Conservation (phyloP, 2,797 vertebrate genomes). For the Bradypodion pumilum region DNA sequence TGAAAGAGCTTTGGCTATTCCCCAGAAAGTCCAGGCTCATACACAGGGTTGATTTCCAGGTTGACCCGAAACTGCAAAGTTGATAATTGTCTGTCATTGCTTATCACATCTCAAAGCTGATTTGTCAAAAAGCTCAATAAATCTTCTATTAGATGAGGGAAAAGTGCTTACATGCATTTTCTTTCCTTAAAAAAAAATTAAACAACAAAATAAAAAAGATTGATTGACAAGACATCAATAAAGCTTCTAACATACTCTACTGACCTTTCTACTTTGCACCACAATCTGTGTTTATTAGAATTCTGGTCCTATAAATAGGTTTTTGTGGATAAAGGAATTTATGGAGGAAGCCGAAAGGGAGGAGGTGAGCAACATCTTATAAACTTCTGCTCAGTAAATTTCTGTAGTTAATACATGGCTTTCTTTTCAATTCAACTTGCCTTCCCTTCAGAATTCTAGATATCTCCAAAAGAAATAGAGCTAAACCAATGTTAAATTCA, state of each 20-base stretch:
- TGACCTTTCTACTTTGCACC: slow-evolving; percentile 74
- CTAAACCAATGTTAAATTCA: slow-evolving; percentile 59
- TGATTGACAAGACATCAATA: slow-evolving; percentile 85
- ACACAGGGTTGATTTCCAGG: slow-evolving; percentile 75
- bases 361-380: slow-evolving; percentile 54
- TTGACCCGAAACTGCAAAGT: slow-evolving; percentile 73
- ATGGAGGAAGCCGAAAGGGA: neutral
- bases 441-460: slow-evolving; percentile 60
- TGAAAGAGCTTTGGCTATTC: slow-evolving; percentile 71
- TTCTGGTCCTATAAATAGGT: slow-evolving; percentile 75
- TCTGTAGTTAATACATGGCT: slow-evolving; percentile 61
- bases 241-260: slow-evolving; percentile 68
- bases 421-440: slow-evolving; percentile 64
- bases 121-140: slow-evolving; percentile 75
- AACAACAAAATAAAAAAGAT: slow-evolving; percentile 77
- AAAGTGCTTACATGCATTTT: slow-evolving; percentile 81
- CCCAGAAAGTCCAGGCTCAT: slow-evolving; percentile 65
- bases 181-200: slow-evolving; percentile 60
- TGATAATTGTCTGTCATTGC: slow-evolving; percentile 74
- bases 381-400: slow-evolving; percentile 63
- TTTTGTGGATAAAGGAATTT: slow-evolving; percentile 64
- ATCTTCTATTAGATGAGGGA: slow-evolving; percentile 73
- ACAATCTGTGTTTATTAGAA: slow-evolving; percentile 83
- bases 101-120: slow-evolving; percentile 69
- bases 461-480: slow-evolving; percentile 54